These are phyloP conservation scores for Drymodes brunneopygia DNA, from an alignment of 2,113 vertebrate genomes.

Conservation along the genomic window DNA sequence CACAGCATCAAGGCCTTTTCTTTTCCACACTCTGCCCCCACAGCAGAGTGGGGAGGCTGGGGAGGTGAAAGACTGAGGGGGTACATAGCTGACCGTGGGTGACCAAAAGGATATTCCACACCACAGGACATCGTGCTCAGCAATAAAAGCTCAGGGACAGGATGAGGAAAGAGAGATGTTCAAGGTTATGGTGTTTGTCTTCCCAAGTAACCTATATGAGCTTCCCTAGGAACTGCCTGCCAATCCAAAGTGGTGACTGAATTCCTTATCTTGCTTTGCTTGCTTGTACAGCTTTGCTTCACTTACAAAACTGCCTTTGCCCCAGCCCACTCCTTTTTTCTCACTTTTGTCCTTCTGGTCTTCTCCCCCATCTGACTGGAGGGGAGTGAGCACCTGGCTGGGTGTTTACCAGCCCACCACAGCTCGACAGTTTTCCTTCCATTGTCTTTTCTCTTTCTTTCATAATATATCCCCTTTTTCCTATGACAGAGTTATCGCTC, in stretches of 20 bases:
- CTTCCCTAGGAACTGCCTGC: neutral
- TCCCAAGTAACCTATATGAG: neutral
- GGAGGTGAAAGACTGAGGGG: neutral
- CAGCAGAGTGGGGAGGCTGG: fast-evolving
- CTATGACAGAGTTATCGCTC: fast-evolving
- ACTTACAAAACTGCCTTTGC: neutral
- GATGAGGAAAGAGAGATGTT: neutral
- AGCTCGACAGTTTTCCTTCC: neutral
- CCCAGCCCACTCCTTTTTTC: neutral
- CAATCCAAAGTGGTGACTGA: neutral
- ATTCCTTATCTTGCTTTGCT: neutral
- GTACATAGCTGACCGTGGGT: neutral
- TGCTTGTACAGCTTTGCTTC: neutral
- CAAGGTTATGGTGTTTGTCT: neutral
- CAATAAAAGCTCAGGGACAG: neutral
- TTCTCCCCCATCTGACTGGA: neutral
- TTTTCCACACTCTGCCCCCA: neutral
- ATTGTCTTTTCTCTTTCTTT: neutral
- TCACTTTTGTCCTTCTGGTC: neutral
- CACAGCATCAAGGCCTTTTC: neutral
- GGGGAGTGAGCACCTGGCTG: fast-evolving
- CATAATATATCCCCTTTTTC: neutral
- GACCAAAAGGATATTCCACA: neutral
- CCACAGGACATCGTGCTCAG: neutral
- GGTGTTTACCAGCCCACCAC: neutral